Conservation (phyloP, 2,797 vertebrate genomes). For the Coluber constrictor region DNA sequence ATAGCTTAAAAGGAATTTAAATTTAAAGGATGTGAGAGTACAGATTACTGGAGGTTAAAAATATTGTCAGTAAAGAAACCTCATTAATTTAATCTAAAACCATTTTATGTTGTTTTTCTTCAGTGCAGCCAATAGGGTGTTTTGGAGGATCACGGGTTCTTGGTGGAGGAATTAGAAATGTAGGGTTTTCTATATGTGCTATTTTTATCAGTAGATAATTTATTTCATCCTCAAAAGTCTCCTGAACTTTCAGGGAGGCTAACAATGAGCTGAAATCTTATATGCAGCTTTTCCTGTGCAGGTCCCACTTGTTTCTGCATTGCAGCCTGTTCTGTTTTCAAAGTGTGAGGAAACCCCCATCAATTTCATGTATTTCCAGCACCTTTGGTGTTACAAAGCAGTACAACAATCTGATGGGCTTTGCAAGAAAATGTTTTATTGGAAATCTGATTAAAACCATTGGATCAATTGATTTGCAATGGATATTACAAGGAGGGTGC, state of each 20-base stretch:
- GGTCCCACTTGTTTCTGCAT: not conserved
- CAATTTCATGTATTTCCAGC: not conserved
- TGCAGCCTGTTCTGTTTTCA: not conserved
- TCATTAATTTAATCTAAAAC: not conserved
- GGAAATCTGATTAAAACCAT: not conserved
- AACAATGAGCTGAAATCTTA: not conserved
- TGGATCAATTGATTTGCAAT: not conserved
- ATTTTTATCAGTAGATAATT: not conserved
- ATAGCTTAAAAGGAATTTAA: not conserved
- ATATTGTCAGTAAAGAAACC: not conserved
- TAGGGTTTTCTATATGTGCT: not conserved
- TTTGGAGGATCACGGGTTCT: not conserved
- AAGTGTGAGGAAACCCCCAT: not conserved
- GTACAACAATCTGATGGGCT: not conserved
- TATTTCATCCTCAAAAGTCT: not conserved
- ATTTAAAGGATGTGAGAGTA: not conserved
- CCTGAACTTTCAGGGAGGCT: not conserved
- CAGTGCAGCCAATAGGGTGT: not conserved
- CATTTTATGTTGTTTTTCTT: not conserved
- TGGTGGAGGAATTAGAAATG: not conserved
- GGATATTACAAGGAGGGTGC: not conserved
- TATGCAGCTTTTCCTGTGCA: not conserved
- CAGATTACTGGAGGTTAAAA: not conserved
- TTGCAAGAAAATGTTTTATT: not conserved
- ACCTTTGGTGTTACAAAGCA: not conserved